Evolutionary conservation across 1,140 invertebrate genomes (phyloP), one percentile per base, ranked within the genome.

Genomic region (Drosophila watanabei): DNA sequence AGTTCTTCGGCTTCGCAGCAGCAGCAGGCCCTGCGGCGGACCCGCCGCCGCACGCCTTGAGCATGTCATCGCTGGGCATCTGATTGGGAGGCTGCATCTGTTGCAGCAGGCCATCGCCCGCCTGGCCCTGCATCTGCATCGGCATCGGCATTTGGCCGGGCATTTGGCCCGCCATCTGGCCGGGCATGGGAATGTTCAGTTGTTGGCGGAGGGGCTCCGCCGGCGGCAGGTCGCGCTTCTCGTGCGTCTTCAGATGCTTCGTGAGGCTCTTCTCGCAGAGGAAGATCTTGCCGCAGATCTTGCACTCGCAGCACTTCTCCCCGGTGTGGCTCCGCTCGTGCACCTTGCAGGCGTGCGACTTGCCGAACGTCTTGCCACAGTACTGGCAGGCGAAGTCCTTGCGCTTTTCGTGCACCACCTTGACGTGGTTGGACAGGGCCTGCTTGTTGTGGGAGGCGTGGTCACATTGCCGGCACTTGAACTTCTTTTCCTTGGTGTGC

Each of bases 301-400:
- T 93, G 59, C 92, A 93, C 60, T 92, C 92, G 58, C 88, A 92
- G 56, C 85, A 83, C 62, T 92, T 93, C 72, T 94, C 95, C 0
- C 95, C 95, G 30, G 92, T 93, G 69, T 93, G 92, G 5, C 85
- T 93, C 39, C 90, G 72, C 35, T 92, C 90, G 46, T 93, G 92
- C 41, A 93, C 87, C 64, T 93, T 93, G 57, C 92, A 92, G 46
- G 92, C 91, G 51, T 93, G 89, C 0, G 80, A 79, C 58, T 93
- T 93, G 32, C 92, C 92, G 58, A 93, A 93, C 6, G 91, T 90
- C 64, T 93, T 93, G 32, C 91, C 90, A 14, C 92, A 93, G 41
- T 93, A 93, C 33, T 92, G 88, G 51, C 92, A 93, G 8, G 91
- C 88, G 30, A 92, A 93, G 52, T 92, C 84, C 72, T 93, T 93